phyloP scores from a whole-genome alignment of 92 coral and sea anemone species.

The Paramuricea clavata region DNA sequence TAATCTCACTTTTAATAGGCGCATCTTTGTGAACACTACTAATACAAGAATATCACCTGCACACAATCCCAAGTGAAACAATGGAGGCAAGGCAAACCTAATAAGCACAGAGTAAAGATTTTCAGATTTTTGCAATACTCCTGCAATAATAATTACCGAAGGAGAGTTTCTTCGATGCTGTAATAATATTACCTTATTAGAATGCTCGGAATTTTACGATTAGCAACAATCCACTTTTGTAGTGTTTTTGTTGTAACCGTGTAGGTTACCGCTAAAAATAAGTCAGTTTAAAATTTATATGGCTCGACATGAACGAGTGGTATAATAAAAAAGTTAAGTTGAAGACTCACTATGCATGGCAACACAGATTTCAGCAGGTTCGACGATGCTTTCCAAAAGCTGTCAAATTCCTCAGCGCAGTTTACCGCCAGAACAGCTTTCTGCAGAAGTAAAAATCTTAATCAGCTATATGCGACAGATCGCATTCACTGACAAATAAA shows the following conservation, averaged over 20 bases:
- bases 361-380: conserved; percentile 31
- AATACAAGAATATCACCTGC: conserved; percentile 20
- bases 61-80: neutral
- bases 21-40: too few species aligned
- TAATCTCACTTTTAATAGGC: neutral
- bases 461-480: conserved; percentile 13
- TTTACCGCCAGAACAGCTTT: conserved; percentile 50
- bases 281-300: neutral
- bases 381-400: conserved; percentile 23
- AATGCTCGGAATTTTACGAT: conserved; percentile 39
- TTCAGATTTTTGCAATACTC: neutral
- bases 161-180: conserved; percentile 3
- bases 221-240: conserved; percentile 20
- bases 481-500: neutral
- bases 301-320: neutral
- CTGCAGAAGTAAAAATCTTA: conserved; percentile 31
- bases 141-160: neutral
- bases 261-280: neutral
- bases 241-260: neutral
- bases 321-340: neutral
- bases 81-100: neutral
- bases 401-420: conserved; percentile 36
- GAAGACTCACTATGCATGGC: conserved; percentile 38
- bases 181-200: conserved; percentile 17
- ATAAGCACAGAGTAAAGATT: neutral